Base-by-base conservation (phyloP, 2,888 invertebrate genomes). In the Hypercompe scribonia region DNA sequence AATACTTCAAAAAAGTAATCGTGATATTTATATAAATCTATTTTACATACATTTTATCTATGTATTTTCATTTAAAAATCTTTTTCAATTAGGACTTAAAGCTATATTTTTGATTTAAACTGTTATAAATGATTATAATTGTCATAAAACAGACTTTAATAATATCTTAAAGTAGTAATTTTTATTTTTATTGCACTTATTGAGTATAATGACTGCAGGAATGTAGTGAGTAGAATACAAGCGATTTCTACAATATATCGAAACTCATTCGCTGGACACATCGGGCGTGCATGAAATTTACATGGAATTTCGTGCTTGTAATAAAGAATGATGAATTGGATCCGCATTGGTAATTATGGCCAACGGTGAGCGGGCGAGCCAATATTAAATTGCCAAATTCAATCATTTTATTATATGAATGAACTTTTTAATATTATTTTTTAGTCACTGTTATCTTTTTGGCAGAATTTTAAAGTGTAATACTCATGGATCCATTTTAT, bases 311-410 rank as follows among this genome's bases (percentile, higher is more conserved):
- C 90, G 93, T 91, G 93, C 92, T 92, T 92, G 94, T 94, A 95
- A 95, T 95, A 95, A 95, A 95, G 93, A 94, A 94, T 95, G 95
- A 95, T 95, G 94, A 94, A 95, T 95, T 94, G 95, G 89, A 89
- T 90, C 92, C 92, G 93, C 93, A 94, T 90, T 93, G 94, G 94
- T 95, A 94, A 95, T 95, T 95, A 95, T 89, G 92, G 93, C 85
- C 92, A 91, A 88, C 92, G 92, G 93, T 90, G 91, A 91, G 89
- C 91, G 89, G 86, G 86, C 91, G 87, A 88, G 89, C 90, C 90
- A 90, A 91, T 93, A 91, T 93, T 91, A 93, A 92, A 93, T 91
- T 94, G 91, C 90, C 84, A 92, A 93, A 93, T 94, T 93, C 93
- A 93, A 93, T 94, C 91, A 94, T 93, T 94, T 94, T 93, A 90